Evolutionary conservation across 37 sponge, comb jelly and placozoan genomes (phyloP).

Genomic region (Cliona cf. orientalis): DNA sequence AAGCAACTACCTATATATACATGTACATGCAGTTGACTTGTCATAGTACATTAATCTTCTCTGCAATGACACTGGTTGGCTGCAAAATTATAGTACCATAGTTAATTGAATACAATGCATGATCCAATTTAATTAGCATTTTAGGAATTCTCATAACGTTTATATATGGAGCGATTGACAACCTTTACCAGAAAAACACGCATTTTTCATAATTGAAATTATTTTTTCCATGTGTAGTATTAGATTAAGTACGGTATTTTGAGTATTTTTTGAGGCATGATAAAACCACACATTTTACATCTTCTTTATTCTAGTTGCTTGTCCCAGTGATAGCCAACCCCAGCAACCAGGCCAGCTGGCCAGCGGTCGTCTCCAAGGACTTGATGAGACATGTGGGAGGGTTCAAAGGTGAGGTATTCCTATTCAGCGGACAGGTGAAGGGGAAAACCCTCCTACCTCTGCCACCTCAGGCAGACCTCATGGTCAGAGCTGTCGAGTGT

Average conservation of each 20-base stretch:
- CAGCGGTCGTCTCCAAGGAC: constrained; percentile 90
- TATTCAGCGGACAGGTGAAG: constrained; percentile 96
- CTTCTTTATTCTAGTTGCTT: constrained; percentile 71
- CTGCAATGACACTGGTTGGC: too few relatives aligned
- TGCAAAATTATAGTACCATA: too few relatives aligned
- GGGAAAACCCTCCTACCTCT: constrained; percentile 96
- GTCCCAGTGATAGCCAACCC: constrained; percentile 88
- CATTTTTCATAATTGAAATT: too few relatives aligned
- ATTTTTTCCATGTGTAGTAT: too few relatives aligned
- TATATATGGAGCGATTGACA: too few relatives aligned
- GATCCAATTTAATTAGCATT: not conserved
- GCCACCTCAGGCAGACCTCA: constrained; percentile 80
- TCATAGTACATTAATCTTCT: too few relatives aligned
- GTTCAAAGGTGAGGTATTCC: constrained; percentile 92
- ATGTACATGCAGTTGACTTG: too few relatives aligned
- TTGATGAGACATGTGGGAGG: constrained; percentile 84
- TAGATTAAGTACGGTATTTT: too few relatives aligned
- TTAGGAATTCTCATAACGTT: too few relatives aligned
- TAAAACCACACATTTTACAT: not conserved
- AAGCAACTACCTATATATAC: too few relatives aligned
- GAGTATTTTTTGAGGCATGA: not conserved
- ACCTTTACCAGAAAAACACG: too few relatives aligned
- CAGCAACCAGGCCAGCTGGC: constrained; percentile 89
- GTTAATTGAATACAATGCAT: too few relatives aligned
- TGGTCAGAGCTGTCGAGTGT: constrained; percentile 65